Evolutionary conservation across 2,797 vertebrate species (phyloP).

Genomic region (Spondyliosoma cantharus): DNA sequence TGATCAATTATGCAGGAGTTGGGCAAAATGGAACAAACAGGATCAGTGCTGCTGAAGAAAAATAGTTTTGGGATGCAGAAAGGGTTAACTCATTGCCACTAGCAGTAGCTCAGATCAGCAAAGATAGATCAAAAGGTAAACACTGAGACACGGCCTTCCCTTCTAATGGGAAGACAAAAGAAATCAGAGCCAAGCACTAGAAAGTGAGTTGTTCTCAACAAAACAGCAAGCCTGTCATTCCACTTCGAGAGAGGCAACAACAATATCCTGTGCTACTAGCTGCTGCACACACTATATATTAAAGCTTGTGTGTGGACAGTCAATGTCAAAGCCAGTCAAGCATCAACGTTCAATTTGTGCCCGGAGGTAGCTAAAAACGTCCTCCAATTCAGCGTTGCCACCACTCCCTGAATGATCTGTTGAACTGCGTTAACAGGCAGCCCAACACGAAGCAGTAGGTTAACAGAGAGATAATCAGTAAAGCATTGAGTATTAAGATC

Average conservation of each 20-base stretch:
- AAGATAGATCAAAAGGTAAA: background rate
- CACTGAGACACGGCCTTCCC: background rate
- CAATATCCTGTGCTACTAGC: background rate
- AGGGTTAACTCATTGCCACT: too few relatives aligned
- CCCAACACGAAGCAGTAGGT: background rate
- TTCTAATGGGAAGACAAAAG: background rate
- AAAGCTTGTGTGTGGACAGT: background rate
- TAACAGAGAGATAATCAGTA: slow-evolving; percentile 4
- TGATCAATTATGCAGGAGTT: too few relatives aligned
- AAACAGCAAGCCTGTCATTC: slow-evolving; percentile 1
- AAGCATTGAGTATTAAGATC: background rate
- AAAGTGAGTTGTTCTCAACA: background rate
- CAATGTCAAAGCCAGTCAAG: slow-evolving; percentile 1
- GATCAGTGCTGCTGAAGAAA: too few relatives aligned
- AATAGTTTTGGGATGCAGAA: too few relatives aligned
- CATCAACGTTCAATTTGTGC: background rate
- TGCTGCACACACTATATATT: background rate
- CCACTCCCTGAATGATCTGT: background rate
- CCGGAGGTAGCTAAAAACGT: background rate
- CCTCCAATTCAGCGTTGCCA: background rate
- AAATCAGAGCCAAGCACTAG: too few relatives aligned
- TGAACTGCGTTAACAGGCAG: slow-evolving; percentile 6
- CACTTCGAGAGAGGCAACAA: background rate
- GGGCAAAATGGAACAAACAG: too few relatives aligned
- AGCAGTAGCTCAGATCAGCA: too few relatives aligned